Base-by-base conservation (phyloP, 2,797 vertebrate genomes). In the Acrocephalus scirpaceus region DNA sequence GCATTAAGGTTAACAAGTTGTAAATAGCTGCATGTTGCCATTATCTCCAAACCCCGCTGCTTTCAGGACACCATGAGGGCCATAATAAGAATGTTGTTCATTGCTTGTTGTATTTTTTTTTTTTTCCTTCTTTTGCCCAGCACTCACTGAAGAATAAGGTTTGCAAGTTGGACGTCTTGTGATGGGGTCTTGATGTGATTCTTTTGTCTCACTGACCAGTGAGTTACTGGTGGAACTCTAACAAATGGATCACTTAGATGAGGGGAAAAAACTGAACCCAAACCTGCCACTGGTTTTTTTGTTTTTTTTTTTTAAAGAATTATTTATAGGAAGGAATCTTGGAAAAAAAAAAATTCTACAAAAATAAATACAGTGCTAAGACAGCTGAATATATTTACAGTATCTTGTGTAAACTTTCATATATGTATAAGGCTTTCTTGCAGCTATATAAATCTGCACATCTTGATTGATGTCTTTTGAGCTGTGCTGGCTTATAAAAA, bases 1-100 rank as follows among this genome's bases (percentile, higher is more conserved):
- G 84, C 76, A 90, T 84, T 96, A 90, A 97, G 93, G 94, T 96
- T 96, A 96, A 96, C 94, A 93, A 92, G 91, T 96, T 95, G 96
- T 94, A 93, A 96, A 95, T 88, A 93, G 51, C 93, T 96, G 73
- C 93, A 40, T 71, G 95, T 88, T 91, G 86, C 88, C 86, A 95
- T 97, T 96, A 96, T 93, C 86, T 94, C 67, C 61, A 92, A 93
- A 42, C 93, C 93, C 92, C 1, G 75, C 95, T 95, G 92, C 74
- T 96, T 96, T 82, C 86, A 70, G 91, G 85, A 93, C 88, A 92
- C 21, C 57, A 82, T 73, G 92, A 92, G 38, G 83, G 48, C 51
- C n/a, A 29, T 90, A 92, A 88, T 88, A 94, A 93, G 90, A 86
- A 75, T 60, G 71, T 65, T 94, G 48, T 67, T 86, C 38, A 38